Base-by-base conservation (phyloP, 2,113 vertebrate species). In the Sclerurus mexicanus region DNA sequence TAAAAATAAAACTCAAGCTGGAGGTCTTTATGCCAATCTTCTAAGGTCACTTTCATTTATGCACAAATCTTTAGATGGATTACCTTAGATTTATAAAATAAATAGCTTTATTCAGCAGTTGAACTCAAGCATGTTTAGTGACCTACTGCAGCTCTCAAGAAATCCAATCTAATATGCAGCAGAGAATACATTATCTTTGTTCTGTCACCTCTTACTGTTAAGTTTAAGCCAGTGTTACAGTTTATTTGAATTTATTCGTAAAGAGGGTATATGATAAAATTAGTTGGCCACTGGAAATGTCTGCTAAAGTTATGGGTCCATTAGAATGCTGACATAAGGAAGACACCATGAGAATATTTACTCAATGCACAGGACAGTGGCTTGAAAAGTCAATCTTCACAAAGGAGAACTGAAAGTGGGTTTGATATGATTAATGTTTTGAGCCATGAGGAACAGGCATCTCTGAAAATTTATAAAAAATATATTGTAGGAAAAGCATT, bases 221-320 rank as follows among this genome's bases (percentile, higher is more conserved):
- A 82, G 47, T 96, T 94, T 95, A 95, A 93, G 58, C 3, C 2
- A 72, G 82, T 58, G 16, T 63, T 80, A 91, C 12, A 84, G 69
- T 85, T 91, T 78, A 87, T 87, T 93, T 95, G 53, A 96, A 94
- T 96, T 87, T 96, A 94, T 92, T 91, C 69, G 93, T 85, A 39
- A 96, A 81, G 13, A 72, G 53, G 62, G 93, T 22, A 44, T 93
- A 44, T 52, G 50, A 87, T 78, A 66, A 47, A 96, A 95, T 87
- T 84, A 93, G 64, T 66, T 91, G 71, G 62, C 22, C 82, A 93
- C 37, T 69, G 59, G 68, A 96, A 96, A 87, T 73, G 14, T 84
- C 84, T 92, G 20, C 31, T 82, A 69, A 95, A 96, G 60, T 93
- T 86, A 95, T 68, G 71, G 33, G 35, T 87, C 9, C 3, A 75